Evolutionary conservation across 2,797 vertebrate species (phyloP), one percentile per base, ranked within the genome.

Genomic region (Erpetoichthys calabaricus): DNA sequence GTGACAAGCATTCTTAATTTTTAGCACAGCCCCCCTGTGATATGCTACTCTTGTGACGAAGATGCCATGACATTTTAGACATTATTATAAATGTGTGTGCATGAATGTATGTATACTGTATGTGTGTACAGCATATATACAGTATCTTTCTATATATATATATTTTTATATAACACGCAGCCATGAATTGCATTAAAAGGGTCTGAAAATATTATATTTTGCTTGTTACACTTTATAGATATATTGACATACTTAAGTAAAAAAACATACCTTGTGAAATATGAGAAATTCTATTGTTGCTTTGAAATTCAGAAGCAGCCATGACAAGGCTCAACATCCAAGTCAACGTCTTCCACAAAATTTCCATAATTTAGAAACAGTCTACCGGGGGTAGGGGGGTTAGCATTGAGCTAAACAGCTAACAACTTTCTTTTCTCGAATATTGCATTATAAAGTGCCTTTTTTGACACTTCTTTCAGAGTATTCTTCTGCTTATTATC

Each of bases 311-410:
- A 55, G 91, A 89, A 75, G 91, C 88, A 72, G 90, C 90, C 91
- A 97, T 88, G 79, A 89, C 83, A 75, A 98, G 85, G 88, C 89
- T 92, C 83, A 97, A 87, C 77, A 92, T 95, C 94, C 92, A 97
- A 80, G 89, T 92, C 87, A 94, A 88, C 81, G 80, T 93, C 91
- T 92, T 98, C 94, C 91, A 95, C 86, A 94, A 87, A 87, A 92
- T 85, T 91, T 98, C 95, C 95, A 98, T 98, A 86, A 92, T 97
- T 97, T 87, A 87, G 83, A 81, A 82, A 74, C 84, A 76, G 57
- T 85, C 71, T 83, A 83, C 75, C 80, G 84, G 79, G 75, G 76
- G 66, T 62, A 79, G 75, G 75, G 75, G 68, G 80, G 82, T 87
- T 92, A 91, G 78, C 79, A 79, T 61, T 64, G 73, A 82, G 83